Evolutionary conservation across 2,113 vertebrate species (phyloP).

Genomic region (Neolamprologus longior): DNA sequence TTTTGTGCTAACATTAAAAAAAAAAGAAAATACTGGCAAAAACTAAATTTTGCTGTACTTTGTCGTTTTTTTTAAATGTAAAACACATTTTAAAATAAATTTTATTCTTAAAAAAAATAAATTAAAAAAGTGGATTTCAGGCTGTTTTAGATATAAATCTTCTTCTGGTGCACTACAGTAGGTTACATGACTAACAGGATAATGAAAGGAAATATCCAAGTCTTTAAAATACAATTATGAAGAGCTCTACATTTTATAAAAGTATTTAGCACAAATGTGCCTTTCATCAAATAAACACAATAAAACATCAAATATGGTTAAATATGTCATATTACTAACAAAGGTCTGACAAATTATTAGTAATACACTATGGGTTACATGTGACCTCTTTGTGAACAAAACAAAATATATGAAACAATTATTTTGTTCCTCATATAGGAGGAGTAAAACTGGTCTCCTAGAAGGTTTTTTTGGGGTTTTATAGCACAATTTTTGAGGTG

Average conservation of each 20-base stretch:
- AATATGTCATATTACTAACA: background rate
- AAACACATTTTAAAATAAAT: background rate
- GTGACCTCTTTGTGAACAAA: background rate
- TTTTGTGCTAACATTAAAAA: background rate
- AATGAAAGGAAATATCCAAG: background rate
- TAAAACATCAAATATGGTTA: background rate
- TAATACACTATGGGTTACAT: background rate
- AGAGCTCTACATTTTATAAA: background rate
- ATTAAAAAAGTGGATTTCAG: background rate
- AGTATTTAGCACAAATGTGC: background rate
- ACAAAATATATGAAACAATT: background rate
- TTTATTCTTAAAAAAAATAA: background rate
- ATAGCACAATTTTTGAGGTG: background rate
- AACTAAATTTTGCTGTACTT: background rate
- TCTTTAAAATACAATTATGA: background rate
- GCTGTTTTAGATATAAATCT: background rate
- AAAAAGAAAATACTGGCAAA: background rate
- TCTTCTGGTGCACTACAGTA: background rate
- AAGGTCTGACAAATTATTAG: background rate
- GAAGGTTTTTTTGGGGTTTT: rapidly evolving
- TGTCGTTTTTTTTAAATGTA: background rate
- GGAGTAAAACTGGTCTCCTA: background rate
- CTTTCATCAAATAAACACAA: background rate
- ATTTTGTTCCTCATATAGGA: background rate
- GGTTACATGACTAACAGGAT: background rate